Evolutionary conservation across 2,113 vertebrate species (phyloP).

Genomic region (Etheostoma cragini): DNA sequence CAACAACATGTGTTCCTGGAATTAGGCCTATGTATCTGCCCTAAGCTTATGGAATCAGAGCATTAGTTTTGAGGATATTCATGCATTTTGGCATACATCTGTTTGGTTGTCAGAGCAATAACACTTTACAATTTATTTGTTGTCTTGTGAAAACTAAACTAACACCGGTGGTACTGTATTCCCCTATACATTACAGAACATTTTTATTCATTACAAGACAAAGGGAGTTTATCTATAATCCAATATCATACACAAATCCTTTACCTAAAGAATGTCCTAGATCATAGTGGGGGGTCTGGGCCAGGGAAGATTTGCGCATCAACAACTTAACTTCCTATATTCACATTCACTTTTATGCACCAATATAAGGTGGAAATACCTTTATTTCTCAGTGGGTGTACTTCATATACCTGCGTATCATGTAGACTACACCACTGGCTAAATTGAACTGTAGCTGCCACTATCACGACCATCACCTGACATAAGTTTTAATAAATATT

Average conservation of each 20-base stretch:
- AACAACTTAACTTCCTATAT: too few species aligned
- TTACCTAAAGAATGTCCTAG: neutral
- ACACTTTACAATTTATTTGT: conserved; percentile 6
- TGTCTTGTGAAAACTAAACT: neutral
- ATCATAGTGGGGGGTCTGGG: too few species aligned
- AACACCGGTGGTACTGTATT: neutral
- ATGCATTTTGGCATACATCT: conserved; percentile 37
- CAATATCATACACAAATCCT: neutral
- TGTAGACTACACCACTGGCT: too few species aligned
- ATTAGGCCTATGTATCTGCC: conserved; percentile 43
- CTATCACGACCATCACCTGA: too few species aligned
- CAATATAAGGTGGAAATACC: too few species aligned
- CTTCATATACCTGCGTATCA: too few species aligned
- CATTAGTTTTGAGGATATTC: conserved; percentile 19
- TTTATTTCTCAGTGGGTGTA: too few species aligned
- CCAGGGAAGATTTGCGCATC: too few species aligned
- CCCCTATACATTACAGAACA: neutral
- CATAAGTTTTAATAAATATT: too few species aligned
- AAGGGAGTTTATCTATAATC: neutral
- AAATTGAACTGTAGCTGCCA: too few species aligned
- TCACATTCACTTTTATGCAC: too few species aligned
- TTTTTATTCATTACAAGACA: neutral
- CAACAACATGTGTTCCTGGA: conserved; percentile 67
- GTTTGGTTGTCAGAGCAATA: conserved; percentile 10
- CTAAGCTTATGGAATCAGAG: conserved; percentile 40